Conservation (phyloP, 2,113 vertebrate genomes). For the Macroglossus sobrinus region DNA sequence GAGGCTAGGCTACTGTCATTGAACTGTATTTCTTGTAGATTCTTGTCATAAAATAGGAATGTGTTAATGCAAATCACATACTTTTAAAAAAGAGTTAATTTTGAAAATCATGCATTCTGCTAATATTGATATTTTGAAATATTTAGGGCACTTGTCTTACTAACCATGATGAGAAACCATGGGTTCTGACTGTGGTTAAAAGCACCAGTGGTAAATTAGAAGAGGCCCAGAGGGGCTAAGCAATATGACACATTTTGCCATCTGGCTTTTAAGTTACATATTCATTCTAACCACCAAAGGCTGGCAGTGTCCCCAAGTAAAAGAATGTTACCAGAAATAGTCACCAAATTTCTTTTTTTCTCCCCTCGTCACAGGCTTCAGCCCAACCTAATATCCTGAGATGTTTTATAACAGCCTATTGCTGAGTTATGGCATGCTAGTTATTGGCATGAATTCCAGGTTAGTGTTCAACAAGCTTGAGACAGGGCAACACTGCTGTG, state of each 20-base stretch:
- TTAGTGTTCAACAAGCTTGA: background rate
- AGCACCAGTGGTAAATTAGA: background rate
- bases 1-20: background rate
- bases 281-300: background rate
- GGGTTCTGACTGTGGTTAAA: background rate
- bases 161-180: background rate
- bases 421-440: background rate
- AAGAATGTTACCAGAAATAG: slow-evolving; percentile 56
- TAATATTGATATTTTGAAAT: background rate
- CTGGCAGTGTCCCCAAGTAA: background rate
- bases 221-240: background rate
- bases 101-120: background rate
- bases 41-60: background rate
- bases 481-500: background rate
- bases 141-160: background rate
- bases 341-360: background rate
- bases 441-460: background rate
- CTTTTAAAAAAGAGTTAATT: background rate
- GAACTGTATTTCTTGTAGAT: background rate
- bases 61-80: background rate
- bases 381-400: background rate
- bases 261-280: background rate
- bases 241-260: background rate
- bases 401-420: slow-evolving; percentile 12
- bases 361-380: background rate